These are phyloP conservation scores for Drosophila anceps DNA, from an alignment of 2,888 invertebrate genomes.

Conservation along the genomic window DNA sequence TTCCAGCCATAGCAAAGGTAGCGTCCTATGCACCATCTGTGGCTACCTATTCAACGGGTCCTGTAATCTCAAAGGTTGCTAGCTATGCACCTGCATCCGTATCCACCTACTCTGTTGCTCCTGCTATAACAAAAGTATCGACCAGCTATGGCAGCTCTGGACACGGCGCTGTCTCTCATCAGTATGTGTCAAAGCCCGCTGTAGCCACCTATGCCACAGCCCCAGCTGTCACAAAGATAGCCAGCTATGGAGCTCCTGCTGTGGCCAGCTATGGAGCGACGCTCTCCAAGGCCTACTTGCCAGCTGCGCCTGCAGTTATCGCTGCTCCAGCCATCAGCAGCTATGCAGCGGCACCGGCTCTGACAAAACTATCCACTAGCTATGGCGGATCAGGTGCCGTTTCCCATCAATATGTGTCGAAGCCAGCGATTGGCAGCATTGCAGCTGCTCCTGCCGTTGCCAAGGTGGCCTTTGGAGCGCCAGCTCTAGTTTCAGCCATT, in stretches of 20 bases:
- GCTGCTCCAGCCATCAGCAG: slow-evolving; percentile 35
- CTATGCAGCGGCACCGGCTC: slow-evolving; percentile 53
- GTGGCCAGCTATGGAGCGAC: slow-evolving; percentile 68
- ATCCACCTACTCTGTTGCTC: slow-evolving; percentile 53
- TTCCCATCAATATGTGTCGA: slow-evolving; percentile 75
- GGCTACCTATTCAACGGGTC: slow-evolving; percentile 47
- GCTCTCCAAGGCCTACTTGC: slow-evolving; percentile 47
- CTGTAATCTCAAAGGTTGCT: slow-evolving; percentile 49
- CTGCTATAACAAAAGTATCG: slow-evolving; percentile 60
- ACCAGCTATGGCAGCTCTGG: slow-evolving; percentile 33
- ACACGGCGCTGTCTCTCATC: slow-evolving; percentile 39
- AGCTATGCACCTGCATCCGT: slow-evolving; percentile 56
- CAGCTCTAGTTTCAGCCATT: slow-evolving; percentile 63
- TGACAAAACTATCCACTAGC: slow-evolving; percentile 40
- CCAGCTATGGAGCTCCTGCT: slow-evolving; percentile 67
- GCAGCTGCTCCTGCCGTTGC: slow-evolving; percentile 42
- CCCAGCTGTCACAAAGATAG: slow-evolving; percentile 26
- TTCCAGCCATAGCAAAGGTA: slow-evolving; percentile 50
- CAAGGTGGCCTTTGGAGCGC: slow-evolving; percentile 59
- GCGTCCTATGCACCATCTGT: slow-evolving; percentile 52
- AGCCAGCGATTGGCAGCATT: slow-evolving; percentile 49
- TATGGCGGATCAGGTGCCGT: slow-evolving; percentile 66
- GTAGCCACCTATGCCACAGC: slow-evolving; percentile 61
- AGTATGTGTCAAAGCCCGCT: slow-evolving; percentile 55
- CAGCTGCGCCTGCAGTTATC: slow-evolving; percentile 49